Base-by-base conservation (phyloP, 2,888 invertebrate genomes). In the Arrhopalites spinosus region DNA sequence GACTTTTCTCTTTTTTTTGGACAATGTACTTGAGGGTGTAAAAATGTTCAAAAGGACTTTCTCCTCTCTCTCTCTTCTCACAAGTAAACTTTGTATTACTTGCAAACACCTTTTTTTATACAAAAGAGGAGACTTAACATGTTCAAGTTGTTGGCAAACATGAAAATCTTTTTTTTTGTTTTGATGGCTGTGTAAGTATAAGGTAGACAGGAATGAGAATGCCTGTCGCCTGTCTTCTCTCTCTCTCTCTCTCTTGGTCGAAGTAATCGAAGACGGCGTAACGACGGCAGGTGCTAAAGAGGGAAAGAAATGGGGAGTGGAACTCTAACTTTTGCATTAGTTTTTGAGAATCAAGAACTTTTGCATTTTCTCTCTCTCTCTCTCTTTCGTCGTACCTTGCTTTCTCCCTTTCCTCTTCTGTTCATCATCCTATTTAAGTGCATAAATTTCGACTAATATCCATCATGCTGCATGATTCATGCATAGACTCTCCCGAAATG, bases 241-340 rank as follows among this genome's bases (percentile, higher is more conserved):
- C n/a, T n/a, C n/a, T 36, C 36, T 36, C 36, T 11, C 11, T 36
- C 11, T 50, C 53, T 27, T 53, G 17, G 29, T 53, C 47, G 30
- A 29, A 27, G 29, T 53, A 47, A 53, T 53, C 50, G 53, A 69
- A 69, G 53, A 47, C 67, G 45, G 15, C 50, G 27, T 53, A 29
- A 53, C 29, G 69, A 69, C 53, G 69, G n/a, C 69, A 69, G 69
- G 69, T 69, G 69, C 53, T 69, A 30, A 27, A 29, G 29, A 29
- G 53, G 20, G 25, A 47, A 45, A n/a, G 17, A 27, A 11, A 36
- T 3, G 11, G 36, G 5, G 11, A 36, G 36, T 7, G 36, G n/a
- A 29, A 63, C 63, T 25, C n/a, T 53, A 63, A 63, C 63, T 63
- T 63, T 63, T 29, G 30, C 63, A 63, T 63, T 63, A 36, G 36